These are phyloP conservation scores for Dromas ardeola DNA, from an alignment of 2,113 vertebrate genomes.

Conservation along the genomic window DNA sequence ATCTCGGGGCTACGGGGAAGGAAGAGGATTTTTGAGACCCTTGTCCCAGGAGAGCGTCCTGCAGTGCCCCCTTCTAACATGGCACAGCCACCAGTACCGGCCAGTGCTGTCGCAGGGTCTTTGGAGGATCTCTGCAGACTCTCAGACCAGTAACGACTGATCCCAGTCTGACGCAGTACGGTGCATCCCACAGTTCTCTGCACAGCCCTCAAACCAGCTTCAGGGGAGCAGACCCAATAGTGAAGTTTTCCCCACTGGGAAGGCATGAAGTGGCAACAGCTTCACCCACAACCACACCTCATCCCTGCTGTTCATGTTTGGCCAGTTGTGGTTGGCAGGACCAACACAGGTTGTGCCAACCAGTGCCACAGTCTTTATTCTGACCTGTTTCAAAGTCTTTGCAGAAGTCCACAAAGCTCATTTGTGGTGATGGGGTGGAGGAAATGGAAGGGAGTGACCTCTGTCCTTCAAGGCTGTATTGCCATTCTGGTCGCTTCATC, in stretches of 20 bases:
- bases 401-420: not conserved
- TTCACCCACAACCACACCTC: not conserved
- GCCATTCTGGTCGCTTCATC: not conserved
- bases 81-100: not conserved
- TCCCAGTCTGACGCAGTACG: not conserved
- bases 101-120: too few species aligned
- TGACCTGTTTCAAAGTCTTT: not conserved
- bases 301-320: rapidly evolving
- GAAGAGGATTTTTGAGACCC: not conserved
- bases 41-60: not conserved
- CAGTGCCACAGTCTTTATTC: not conserved
- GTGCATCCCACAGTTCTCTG: not conserved
- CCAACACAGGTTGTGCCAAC: too few species aligned
- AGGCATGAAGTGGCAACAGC: not conserved
- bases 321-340: not conserved
- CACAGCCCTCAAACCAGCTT: too few species aligned
- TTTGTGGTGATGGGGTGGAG: too few species aligned
- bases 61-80: not conserved
- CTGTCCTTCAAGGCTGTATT: too few species aligned
- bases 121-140: not conserved
- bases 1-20: not conserved
- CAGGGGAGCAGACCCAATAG: not conserved
- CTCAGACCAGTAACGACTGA: not conserved
- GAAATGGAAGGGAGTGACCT: too few species aligned
- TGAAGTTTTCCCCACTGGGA: not conserved